Percentiles rank a stretch among this genome's conserved stretches.
These are phyloP conservation scores for Aquatica leii DNA, from an alignment of 2,888 invertebrate genomes.

Conservation along the genomic window DNA sequence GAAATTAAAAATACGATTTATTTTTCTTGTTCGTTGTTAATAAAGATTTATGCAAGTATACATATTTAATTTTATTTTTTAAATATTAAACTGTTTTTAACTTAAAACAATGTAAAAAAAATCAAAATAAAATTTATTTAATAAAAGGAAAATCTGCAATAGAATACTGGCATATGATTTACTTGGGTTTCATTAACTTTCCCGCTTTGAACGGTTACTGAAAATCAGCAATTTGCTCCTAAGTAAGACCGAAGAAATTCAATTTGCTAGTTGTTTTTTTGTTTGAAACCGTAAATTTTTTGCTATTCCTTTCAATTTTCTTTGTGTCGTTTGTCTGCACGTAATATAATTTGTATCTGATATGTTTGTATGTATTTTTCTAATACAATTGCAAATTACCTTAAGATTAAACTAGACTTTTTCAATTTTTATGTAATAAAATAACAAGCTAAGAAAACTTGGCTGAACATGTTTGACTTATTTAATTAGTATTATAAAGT, in stretches of 20 bases:
- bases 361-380: not conserved
- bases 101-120: no score
- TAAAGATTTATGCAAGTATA: no score
- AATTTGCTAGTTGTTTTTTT: constrained; percentile 16
- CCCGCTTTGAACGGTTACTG: not conserved
- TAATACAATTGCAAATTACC: not conserved
- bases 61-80: no score
- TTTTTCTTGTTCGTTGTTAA: no score
- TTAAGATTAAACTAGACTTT: not conserved
- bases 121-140: no score
- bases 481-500: not conserved
- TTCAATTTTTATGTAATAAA: no score
- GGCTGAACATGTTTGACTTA: not conserved
- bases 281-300: constrained; percentile 12
- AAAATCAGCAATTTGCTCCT: not conserved
- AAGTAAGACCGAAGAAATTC: constrained; percentile 3
- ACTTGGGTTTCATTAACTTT: not conserved
- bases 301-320: constrained; percentile 5
- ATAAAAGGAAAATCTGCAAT: no score
- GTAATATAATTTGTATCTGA: constrained; percentile 8
- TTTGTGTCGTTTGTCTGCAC: not conserved
- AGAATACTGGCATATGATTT: not conserved
- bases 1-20: no score
- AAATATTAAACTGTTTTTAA: no score
- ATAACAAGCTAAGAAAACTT: not conserved